phyloP scores from a whole-genome alignment of 2,797 vertebrate species.

The Parauchenoglanis ngamensis region DNA sequence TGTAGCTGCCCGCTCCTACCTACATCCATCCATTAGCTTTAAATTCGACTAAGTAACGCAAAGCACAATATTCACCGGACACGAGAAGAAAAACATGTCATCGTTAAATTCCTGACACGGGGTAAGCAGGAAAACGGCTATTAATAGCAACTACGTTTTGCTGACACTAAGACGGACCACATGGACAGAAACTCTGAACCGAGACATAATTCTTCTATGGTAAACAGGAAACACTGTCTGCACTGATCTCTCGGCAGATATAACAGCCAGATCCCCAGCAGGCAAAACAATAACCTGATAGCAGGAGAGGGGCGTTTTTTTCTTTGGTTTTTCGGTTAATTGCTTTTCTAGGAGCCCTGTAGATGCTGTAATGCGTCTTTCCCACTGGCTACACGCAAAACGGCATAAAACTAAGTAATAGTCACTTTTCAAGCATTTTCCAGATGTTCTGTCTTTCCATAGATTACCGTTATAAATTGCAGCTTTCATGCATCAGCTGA shows the following conservation, averaged over 20 bases:
- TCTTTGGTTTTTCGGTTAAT: neutral
- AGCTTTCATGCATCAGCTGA: neutral
- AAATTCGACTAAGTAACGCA: neutral
- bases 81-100: neutral
- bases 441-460: neutral
- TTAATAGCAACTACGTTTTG: neutral
- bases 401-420: neutral
- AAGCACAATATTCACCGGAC: slow-evolving; percentile 8
- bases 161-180: neutral
- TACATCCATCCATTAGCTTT: neutral
- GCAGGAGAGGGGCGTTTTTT: neutral
- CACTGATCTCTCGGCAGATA: slow-evolving; percentile 39
- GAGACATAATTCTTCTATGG: slow-evolving; percentile 24
- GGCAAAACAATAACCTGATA: slow-evolving; percentile 36
- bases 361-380: neutral
- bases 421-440: neutral
- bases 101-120: neutral
- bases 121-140: slow-evolving; percentile 16
- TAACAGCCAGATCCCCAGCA: slow-evolving; percentile 38
- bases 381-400: neutral
- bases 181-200: neutral
- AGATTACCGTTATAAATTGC: neutral
- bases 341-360: slow-evolving; percentile 6
- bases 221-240: slow-evolving; percentile 29
- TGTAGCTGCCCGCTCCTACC: neutral